Evolutionary conservation across 2,113 vertebrate species (phyloP), one percentile per base, ranked within the genome.

Genomic region (Kryptolebias marmoratus): DNA sequence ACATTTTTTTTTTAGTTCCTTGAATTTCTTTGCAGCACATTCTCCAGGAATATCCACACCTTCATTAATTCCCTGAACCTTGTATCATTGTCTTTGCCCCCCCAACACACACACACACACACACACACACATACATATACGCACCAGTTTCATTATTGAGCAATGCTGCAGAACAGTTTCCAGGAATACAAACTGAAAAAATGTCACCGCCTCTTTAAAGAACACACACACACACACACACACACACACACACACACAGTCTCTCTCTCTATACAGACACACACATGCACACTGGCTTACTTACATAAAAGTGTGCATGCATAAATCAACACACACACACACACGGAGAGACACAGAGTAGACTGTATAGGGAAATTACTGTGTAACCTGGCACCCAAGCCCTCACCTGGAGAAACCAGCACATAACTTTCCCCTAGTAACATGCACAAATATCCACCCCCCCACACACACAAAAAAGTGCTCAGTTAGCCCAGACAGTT

Each of bases 121-220:
- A 80, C 31, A 69, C 47, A 84, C 75, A 82, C 64, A 74, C 67
- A 61, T 52, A 71, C 54, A 86, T 75, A 79, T 49, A 80, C 74
- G 42, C 75, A 83, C 71, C 73, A 90, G 85, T 92, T 91, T 91
- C 90, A 86, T 89, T 90, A 90, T 90, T 90, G 89, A 89, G 91
- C 90, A 93, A 94, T 87, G 84, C 90, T 78, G 87, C 91, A 87
- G 83, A 87, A 80, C 87, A 83, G 92, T 92, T 93, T 94, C 92
- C 94, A 93, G 90, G 91, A 94, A 94, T 89, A 92, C 86, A 91
- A 90, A 93, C 86, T 87, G 86, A 89, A 79, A 81, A 79, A 84
- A 85, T 82, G 79, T 87, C 84, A 89, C 77, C 80, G 80, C 87
- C 88, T 87, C 86, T 80, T 73, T 84, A 69, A 59, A 84, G 79